phyloP scores from a whole-genome alignment of 2,113 vertebrate genomes.

The Apodemus sylvaticus region DNA sequence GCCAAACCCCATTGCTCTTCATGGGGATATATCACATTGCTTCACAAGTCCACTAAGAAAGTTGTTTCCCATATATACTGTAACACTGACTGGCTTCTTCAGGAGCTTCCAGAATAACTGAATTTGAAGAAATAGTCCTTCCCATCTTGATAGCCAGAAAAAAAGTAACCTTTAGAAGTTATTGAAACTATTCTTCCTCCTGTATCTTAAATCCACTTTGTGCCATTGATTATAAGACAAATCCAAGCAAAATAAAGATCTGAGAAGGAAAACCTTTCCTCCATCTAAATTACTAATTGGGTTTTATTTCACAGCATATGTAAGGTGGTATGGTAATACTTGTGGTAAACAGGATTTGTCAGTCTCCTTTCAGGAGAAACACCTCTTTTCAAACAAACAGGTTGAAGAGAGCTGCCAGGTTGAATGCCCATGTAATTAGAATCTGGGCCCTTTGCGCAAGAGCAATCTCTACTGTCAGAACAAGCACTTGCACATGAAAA shows the following conservation, averaged over 20 bases:
- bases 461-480: neutral
- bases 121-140: neutral
- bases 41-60: neutral
- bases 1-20: neutral
- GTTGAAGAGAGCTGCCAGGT: neutral
- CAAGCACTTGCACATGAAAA: neutral
- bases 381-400: neutral
- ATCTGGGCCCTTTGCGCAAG: neutral
- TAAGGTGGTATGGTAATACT: neutral
- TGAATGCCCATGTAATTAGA: neutral
- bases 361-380: neutral
- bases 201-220: neutral
- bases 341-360: neutral
- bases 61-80: neutral
- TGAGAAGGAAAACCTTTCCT: neutral
- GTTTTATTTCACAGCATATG: slow-evolving; percentile 37
- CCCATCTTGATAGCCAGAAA: neutral
- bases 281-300: neutral
- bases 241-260: slow-evolving; percentile 6
- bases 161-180: neutral
- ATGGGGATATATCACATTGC: neutral
- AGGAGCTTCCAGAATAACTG: neutral
- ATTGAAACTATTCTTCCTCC: neutral
- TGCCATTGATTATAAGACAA: slow-evolving; percentile 16
- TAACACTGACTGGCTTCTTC: neutral